phyloP scores from a whole-genome alignment of 2,888 invertebrate species.

The Microplitis manilae region DNA sequence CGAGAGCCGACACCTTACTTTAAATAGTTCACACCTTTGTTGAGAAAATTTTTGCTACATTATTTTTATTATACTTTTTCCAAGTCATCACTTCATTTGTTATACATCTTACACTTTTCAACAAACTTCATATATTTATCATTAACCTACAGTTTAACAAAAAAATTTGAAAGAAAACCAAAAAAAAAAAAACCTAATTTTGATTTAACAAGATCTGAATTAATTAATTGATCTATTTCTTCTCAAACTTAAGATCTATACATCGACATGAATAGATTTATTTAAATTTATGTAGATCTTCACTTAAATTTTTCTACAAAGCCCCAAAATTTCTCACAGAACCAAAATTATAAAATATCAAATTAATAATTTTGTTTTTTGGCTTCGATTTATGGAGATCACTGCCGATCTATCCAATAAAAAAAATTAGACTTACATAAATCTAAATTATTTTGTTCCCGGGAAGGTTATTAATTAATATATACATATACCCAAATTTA shows the following conservation, averaged over 20 bases:
- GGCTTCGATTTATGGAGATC: too few relatives aligned
- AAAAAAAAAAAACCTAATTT: background rate
- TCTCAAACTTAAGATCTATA: too few relatives aligned
- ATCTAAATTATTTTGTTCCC: too few relatives aligned
- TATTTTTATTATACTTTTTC: constrained; percentile 6
- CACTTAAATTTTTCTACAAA: too few relatives aligned
- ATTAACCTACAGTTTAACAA: background rate
- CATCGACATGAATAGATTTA: too few relatives aligned
- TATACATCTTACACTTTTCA: too few relatives aligned
- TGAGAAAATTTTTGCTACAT: constrained; percentile 25
- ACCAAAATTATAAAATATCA: too few relatives aligned
- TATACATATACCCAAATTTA: background rate
- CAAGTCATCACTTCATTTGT: background rate
- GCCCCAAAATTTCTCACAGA: too few relatives aligned
- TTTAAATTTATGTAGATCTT: too few relatives aligned
- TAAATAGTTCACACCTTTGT: constrained; percentile 67
- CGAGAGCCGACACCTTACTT: constrained; percentile 53
- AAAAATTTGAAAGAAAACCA: background rate
- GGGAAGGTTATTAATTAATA: background rate
- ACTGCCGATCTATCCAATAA: too few relatives aligned
- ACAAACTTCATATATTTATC: background rate
- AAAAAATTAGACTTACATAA: background rate
- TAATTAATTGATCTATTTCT: too few relatives aligned
- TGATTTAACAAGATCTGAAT: background rate
- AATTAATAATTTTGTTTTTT: too few relatives aligned